Evolutionary conservation across 1,140 invertebrate genomes (phyloP), one percentile per base, ranked within the genome.

Genomic region (Drosophila prosaltans): DNA sequence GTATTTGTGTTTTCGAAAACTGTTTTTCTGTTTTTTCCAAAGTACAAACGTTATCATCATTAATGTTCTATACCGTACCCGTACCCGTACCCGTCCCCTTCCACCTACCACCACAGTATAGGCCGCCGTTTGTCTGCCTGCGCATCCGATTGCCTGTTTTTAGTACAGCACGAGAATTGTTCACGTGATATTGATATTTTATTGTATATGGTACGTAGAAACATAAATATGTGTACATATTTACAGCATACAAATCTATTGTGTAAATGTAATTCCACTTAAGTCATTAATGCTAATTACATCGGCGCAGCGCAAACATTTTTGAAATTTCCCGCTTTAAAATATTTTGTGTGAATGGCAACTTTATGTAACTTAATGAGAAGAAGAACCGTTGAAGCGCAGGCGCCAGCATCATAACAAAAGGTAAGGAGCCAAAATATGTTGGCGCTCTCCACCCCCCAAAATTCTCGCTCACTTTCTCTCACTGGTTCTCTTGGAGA

Each of bases 381-480:
- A 16, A 16, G 16, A 16, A 16, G 16, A 16, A 16, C 16, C 16
- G 16, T 16, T 16, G 16, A 16, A 30, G 83, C 83, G 80, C 83
- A 80, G 78, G 59, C 83, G 80, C 68, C 55, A 54, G 64, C 66
- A 84, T 78, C 77, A 65, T 72, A 80, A 80, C 59, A 80, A 80
- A 80, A 78, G 81, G 79, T 81, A 51, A 84, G 63, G 71, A 72
- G 63, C 65, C 74, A 64, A 72, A 63, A 40, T 39, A 51, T 51
- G 21, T 59, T 39, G 51, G 36, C 51, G 60, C 60, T 60, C 57
- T 54, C 59, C 16, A 64, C 51, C 39, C 26, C 39, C 66, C 30
- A 32, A 16, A 9, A 24, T 9, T 39, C 45, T 21, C 32, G 21
- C 26, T 5, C 28, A 6, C 51, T 16, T 21, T 11, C 67, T 69